Evolutionary conservation across 2,113 vertebrate species (phyloP).

Genomic region (Scytalopus superciliaris): DNA sequence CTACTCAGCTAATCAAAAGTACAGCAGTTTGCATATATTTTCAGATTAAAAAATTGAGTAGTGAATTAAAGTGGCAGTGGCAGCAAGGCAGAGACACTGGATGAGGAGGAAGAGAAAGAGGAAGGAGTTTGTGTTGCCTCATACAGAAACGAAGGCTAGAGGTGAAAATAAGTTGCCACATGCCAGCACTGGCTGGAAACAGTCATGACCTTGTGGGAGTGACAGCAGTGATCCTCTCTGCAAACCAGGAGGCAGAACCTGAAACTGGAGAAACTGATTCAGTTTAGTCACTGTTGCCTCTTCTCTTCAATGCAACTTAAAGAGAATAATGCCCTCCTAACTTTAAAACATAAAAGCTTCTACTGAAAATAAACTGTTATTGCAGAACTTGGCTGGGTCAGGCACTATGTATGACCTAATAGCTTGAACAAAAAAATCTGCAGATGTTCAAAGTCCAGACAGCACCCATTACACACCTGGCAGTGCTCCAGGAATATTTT

Average conservation of each 20-base stretch:
- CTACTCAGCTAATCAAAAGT: background rate
- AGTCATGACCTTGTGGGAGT: background rate
- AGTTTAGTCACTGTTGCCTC: rapidly evolving
- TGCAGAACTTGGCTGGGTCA: background rate
- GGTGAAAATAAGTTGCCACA: background rate
- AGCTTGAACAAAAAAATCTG: background rate
- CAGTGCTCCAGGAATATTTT: background rate
- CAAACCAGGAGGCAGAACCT: background rate
- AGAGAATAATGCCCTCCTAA: background rate
- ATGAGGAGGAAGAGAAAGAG: background rate
- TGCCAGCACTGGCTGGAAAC: background rate
- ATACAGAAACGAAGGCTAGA: background rate
- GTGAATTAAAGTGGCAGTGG: background rate
- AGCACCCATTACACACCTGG: background rate
- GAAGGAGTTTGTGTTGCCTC: background rate
- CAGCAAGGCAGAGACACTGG: background rate
- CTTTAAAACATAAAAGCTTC: background rate
- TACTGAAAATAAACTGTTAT: background rate
- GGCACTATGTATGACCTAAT: background rate
- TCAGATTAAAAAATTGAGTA: background rate
- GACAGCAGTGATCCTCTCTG: background rate
- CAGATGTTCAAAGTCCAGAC: background rate
- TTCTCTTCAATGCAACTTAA: background rate
- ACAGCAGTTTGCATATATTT: background rate
- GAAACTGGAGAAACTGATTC: background rate